Conservation (phyloP, 2,888 invertebrate species). For the Perizoma flavofasciatum region DNA sequence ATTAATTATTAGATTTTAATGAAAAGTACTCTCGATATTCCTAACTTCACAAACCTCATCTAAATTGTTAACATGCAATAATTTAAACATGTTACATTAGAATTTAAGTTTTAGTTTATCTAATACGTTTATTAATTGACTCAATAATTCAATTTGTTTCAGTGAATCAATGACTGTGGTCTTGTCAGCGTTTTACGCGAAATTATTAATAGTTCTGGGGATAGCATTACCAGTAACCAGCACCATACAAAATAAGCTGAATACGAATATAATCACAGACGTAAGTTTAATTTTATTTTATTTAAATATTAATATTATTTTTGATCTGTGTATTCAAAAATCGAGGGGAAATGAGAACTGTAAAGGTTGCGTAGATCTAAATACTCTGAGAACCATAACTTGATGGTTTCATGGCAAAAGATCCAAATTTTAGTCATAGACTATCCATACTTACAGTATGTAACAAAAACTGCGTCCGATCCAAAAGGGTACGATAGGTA, state of each 20-base stretch:
- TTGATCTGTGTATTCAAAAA: too few species aligned
- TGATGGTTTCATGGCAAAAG: too few species aligned
- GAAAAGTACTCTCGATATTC: too few species aligned
- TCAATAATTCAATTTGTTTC: slow-evolving; percentile 53
- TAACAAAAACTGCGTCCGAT: too few species aligned
- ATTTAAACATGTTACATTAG: slow-evolving; percentile 19
- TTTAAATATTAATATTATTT: too few species aligned
- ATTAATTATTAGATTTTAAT: too few species aligned
- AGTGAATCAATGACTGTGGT: slow-evolving; percentile 85
- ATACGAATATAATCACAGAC: slow-evolving; percentile 71
- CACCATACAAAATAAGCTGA: slow-evolving; percentile 83
- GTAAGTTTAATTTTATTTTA: slow-evolving; percentile 66
- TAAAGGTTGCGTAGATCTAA: too few species aligned
- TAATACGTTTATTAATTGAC: slow-evolving; percentile 26
- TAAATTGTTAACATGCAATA: slow-evolving; percentile 7
- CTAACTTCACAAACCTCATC: slow-evolving; percentile 7
- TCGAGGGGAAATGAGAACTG: too few species aligned
- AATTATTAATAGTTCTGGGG: slow-evolving; percentile 86
- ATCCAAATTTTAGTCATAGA: too few species aligned
- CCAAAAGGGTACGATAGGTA: too few species aligned
- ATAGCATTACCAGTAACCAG: slow-evolving; percentile 86
- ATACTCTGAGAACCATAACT: too few species aligned
- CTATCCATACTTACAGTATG: too few species aligned
- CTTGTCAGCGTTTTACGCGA: slow-evolving; percentile 86
- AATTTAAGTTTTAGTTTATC: slow-evolving; percentile 37